These are phyloP conservation scores for Corythoichthys haematopterus DNA, from an alignment of 2,113 vertebrate genomes.

Conservation along the genomic window DNA sequence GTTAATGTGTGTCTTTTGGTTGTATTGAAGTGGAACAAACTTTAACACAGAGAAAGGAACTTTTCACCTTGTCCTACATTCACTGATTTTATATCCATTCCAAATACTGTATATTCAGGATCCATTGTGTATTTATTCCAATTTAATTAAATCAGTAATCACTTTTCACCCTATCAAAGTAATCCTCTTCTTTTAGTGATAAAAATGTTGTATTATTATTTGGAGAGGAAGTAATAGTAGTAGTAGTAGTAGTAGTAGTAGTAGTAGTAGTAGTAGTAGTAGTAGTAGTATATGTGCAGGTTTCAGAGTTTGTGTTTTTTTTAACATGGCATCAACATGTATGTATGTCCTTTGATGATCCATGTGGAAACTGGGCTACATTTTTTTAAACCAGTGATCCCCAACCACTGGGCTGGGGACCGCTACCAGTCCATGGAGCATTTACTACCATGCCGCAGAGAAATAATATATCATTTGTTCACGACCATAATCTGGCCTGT, in stretches of 20 bases:
- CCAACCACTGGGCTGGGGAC: no score
- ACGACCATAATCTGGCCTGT: no score
- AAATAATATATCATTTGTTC: no score
- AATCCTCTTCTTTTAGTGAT: not conserved
- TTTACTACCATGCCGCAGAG: no score
- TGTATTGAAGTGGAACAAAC: conserved; percentile 46
- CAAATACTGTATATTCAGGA: not conserved
- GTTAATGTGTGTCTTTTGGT: conserved; percentile 63
- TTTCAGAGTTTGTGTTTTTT: conserved; percentile 21
- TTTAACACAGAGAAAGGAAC: conserved; percentile 32
- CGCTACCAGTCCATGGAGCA: no score
- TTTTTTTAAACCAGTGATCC: not conserved
- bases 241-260: not conserved
- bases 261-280: conserved; percentile 36
- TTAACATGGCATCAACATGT: not conserved
- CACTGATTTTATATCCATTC: not conserved
- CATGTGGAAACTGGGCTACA: conserved; percentile 47
- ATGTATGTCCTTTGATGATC: conserved; percentile 45
- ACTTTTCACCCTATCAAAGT: not conserved
- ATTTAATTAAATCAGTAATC: not conserved
- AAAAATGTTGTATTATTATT: no score
- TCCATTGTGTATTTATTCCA: not conserved
- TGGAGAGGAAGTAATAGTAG: not conserved
- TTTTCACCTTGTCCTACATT: conserved; percentile 31
- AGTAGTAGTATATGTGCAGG: conserved; percentile 45